A percentile compares a stretch with the other conserved stretches of the same genome.
These are phyloP conservation scores for Bradypus variegatus DNA, from an alignment of 2,797 vertebrate genomes.

Conservation along the genomic window DNA sequence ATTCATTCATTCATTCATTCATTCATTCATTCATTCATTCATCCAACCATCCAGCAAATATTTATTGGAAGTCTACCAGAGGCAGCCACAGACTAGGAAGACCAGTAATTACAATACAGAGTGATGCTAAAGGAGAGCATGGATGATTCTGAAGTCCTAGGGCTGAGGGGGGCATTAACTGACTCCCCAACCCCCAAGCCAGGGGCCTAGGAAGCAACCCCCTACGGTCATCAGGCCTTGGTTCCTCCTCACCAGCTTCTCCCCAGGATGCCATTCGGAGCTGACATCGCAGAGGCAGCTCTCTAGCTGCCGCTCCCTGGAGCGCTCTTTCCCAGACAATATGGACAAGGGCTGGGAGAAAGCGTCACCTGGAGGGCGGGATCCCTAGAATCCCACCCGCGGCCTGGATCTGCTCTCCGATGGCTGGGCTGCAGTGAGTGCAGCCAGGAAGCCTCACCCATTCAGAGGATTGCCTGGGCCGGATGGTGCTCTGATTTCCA, in stretches of 20 bases:
- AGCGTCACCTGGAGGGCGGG: not conserved
- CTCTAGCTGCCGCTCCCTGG: not conserved
- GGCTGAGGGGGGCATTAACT: not conserved
- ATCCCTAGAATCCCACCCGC: not conserved
- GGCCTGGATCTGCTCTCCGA: not conserved
- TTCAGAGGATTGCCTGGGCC: not conserved
- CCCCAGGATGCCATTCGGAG: not conserved
- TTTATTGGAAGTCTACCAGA: not conserved
- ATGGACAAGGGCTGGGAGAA: not conserved
- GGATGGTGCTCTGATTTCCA: not conserved
- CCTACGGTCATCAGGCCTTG: too few species aligned
- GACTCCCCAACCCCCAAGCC: not conserved
- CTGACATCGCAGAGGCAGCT: too few species aligned
- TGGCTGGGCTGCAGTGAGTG: not conserved
- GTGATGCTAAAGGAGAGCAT: not conserved
- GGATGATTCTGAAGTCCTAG: not conserved
- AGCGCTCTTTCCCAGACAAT: not conserved
- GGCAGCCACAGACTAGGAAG: not conserved
- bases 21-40: too few species aligned
- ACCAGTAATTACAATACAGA: not conserved
- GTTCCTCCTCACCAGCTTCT: not conserved
- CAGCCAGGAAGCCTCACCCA: not conserved
- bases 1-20: too few species aligned
- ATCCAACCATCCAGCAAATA: not conserved
- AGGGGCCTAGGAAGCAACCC: not conserved